Evolutionary conservation across 2,888 invertebrate species (phyloP).

Genomic region (Portevinia maculata): DNA sequence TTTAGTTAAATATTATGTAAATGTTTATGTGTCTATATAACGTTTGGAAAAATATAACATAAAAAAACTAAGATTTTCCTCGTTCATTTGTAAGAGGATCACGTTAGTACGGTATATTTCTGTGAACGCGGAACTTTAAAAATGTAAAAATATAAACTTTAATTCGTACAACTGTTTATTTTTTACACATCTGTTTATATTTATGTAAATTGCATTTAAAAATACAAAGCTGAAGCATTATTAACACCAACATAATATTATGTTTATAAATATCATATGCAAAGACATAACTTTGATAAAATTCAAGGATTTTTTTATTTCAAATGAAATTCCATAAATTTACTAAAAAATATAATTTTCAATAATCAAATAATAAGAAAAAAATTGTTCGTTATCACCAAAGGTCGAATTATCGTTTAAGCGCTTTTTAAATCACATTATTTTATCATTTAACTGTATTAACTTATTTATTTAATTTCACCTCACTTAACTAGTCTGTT

Average conservation of each 20-base stretch:
- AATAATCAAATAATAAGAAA: slow-evolving; percentile 6
- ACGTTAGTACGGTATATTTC: background rate
- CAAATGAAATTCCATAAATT: background rate
- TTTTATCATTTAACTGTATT: background rate
- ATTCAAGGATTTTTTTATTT: slow-evolving; percentile 2
- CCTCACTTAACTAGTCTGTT: slow-evolving; percentile 35
- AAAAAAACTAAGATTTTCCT: background rate
- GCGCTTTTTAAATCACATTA: slow-evolving; percentile 1
- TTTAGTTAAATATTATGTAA: background rate
- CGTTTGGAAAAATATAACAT: background rate
- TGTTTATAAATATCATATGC: background rate
- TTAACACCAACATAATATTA: too few relatives aligned
- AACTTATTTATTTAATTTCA: slow-evolving; percentile 33
- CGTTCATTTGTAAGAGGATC: slow-evolving; percentile 1
- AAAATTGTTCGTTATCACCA: slow-evolving; percentile 11
- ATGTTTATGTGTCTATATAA: background rate
- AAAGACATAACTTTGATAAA: background rate
- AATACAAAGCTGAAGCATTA: too few relatives aligned
- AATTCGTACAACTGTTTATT: background rate
- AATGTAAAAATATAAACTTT: background rate
- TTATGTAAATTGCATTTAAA: background rate
- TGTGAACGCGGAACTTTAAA: background rate
- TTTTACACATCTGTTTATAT: background rate
- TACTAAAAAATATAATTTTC: slow-evolving; percentile 27
- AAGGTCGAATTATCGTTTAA: slow-evolving; percentile 13